These are phyloP conservation scores for Coelopa frigida DNA, from an alignment of 1,140 invertebrate genomes.

Conservation along the genomic window DNA sequence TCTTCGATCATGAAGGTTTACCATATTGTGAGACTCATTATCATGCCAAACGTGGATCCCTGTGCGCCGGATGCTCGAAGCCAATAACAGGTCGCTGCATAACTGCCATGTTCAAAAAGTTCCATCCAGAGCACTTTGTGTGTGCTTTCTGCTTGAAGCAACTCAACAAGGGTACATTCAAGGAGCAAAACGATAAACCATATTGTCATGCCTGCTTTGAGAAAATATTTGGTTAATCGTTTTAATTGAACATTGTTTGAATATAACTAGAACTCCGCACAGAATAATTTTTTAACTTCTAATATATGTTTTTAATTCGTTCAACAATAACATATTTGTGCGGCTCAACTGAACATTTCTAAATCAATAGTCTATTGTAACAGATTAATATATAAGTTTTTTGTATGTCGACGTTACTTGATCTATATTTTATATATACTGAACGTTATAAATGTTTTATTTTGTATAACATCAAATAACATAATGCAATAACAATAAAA, in stretches of 20 bases:
- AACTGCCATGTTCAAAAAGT: conserved; percentile 98
- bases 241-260: no score
- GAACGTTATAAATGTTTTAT: no score
- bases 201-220: conserved; percentile 98
- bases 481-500: no score
- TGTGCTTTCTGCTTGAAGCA: conserved; percentile 92
- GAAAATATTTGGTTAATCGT: conserved; percentile 90
- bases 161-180: conserved; percentile 96
- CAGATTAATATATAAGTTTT: no score
- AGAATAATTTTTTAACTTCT: no score
- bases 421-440: neutral
- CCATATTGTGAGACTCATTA: conserved; percentile 98
- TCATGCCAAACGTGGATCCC: conserved; percentile 89
- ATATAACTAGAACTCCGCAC: no score
- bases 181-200: conserved; percentile 95
- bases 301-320: no score
- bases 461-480: no score
- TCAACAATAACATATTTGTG: no score
- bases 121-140: conserved; percentile 98
- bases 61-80: conserved; percentile 96
- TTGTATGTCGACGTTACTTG: neutral
- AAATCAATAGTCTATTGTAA: no score
- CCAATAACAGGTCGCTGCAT: conserved; percentile 96
- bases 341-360: no score
- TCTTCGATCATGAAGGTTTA: conserved; percentile 92